Evolutionary conservation across 2,113 vertebrate species (phyloP), one percentile per base, ranked within the genome.

Genomic region (Zeus faber): DNA sequence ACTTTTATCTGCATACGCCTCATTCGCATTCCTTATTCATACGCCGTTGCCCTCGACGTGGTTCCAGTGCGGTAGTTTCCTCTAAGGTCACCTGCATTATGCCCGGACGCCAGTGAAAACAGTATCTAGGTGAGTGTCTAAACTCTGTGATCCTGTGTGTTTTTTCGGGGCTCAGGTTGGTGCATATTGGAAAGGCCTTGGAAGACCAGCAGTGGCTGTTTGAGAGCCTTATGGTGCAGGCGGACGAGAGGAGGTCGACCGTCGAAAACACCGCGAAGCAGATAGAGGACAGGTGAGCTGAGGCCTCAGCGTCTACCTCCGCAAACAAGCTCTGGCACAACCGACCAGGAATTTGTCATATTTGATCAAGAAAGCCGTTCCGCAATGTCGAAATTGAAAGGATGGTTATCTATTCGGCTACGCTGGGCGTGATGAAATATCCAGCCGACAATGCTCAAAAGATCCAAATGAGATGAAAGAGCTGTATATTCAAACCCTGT

Each of bases 181-280:
- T 89, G 65, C 85, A 85, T 61, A 84, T 87, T 4, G 74, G 80
- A 13, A 89, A 90, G 74, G 90, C 90, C 37, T 77, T 90, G 2
- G 85, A 89, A 69, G 88, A 91, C 58, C 90, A 91, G 70, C 84
- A 79, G 13, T 90, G 90, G 89, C 76, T 90, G 53, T 84, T 91
- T 68, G 85, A 90, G 79, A 89, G 67, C 61, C 74, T 91, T 53
- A 85, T 85, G 78, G 77, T 83, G 21, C 87, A 88, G 61, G 78
- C 89, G 77, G 90, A 91, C 16, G 90, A 91, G 74, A 87, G 78
- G 63, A 82, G 87, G 61, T 82, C 89, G 26, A 63, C 80, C 3
- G 83, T 91, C 69, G 89, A 91, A 70, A 89, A 72, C 76, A 87
- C 72, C 5, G 89, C 90, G 17, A 91, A 91, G 64, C 87, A 90